Evolutionary conservation across 2,113 vertebrate genomes (phyloP), one percentile per base, ranked within the genome.

Genomic region (Phylloscopus trochilus): DNA sequence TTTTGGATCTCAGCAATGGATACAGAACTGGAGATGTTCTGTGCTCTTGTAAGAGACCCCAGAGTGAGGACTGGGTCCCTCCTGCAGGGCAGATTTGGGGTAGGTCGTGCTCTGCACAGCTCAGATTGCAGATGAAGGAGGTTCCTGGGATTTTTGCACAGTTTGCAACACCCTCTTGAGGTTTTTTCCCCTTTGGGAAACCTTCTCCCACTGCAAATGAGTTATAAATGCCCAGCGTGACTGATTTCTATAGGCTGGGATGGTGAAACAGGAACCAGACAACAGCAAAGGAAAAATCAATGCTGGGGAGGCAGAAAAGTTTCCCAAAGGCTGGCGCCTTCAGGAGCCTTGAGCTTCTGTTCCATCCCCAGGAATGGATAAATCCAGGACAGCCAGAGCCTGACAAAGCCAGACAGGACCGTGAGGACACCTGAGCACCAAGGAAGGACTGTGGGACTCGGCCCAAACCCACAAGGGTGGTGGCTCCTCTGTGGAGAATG

Each of bases 361-460:
- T 59, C 31, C 21, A 27, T 26, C 27, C 43, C 0, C 31, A 2
- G n/a, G 37, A 62, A 27, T 10, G 13, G 63, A 19, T 2, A 35
- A 75, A 59, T 9, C 30, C 76, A 76, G 47, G 47, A 9, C 41
- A 74, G 27, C 11, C 55, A 86, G 52, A 62, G 21, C 47, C 31
- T n/a, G 28, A 2, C 11, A 10, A 14, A 66, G 10, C 37, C 5
- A 20, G 47, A 3, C 43, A 27, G 37, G 47, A 46, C 41, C 16
- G 6, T 0, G 37, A 24, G 26, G 7, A 17, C 47, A 52, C 13
- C 31, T 1, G 6, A n/a, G 21, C 41, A 33, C 15, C 63, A 26
- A 0, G 0, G 28, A 31, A 35, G 58, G 24, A 3, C 52, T 33
- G 33, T 0, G 27, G 53, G 49, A 7, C 60, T 14, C 0, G 0